Conservation (phyloP, 2,888 invertebrate species). For the Teleogryllus oceanicus region DNA sequence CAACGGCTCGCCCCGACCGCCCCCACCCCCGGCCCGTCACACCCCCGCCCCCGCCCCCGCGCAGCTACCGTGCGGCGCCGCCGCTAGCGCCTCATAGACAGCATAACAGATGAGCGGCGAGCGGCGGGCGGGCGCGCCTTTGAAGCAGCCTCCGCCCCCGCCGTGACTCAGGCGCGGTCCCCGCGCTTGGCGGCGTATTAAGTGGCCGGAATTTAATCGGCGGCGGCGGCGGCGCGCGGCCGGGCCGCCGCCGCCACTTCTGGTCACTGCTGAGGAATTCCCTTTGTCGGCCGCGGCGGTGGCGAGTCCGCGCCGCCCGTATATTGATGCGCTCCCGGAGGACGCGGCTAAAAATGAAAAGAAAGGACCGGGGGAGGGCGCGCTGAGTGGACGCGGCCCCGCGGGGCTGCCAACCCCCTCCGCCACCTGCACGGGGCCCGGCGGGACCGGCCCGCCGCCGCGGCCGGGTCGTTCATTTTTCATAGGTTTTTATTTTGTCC, state of each 20-base stretch:
- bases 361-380: neutral
- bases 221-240: neutral
- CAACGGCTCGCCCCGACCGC: neutral
- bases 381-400: neutral
- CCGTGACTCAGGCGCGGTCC: neutral
- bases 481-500: neutral
- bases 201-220: neutral
- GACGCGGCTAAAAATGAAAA: neutral
- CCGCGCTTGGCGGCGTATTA: neutral
- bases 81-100: neutral
- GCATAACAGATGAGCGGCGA: neutral
- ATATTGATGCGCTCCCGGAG: conserved; percentile 4
- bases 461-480: neutral
- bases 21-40: neutral
- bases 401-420: neutral
- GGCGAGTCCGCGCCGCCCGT: neutral
- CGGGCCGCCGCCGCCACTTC: neutral
- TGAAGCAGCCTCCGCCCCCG: neutral
- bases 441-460: neutral
- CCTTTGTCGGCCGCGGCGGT: neutral
- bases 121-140: neutral
- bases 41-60: neutral
- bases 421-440: neutral
- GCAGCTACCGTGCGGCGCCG: neutral
- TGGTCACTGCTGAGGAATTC: conserved; percentile 8